Evolutionary conservation across 2,888 invertebrate species (phyloP), one percentile per base, ranked within the genome.

Genomic region (Laspeyria flexula): DNA sequence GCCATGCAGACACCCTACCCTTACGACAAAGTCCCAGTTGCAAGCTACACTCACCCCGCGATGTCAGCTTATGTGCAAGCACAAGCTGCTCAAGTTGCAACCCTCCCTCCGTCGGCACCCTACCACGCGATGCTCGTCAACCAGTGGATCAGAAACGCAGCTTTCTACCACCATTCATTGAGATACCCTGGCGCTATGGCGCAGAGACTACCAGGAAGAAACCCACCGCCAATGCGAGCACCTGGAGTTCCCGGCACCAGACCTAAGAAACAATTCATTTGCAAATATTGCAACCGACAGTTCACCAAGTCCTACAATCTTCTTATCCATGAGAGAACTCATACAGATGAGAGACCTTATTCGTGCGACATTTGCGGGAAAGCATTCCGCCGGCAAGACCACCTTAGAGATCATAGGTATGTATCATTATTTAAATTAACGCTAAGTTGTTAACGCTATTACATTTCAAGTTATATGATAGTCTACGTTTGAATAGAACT

Each of bases 241-340:
- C 93, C 93, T 0, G 92, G 93, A 40, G 90, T 88, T 2, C 93
- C 93, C 40, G 94, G 94, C 69, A 93, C 90, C 25, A 92, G 96
- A 60, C 96, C 96, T 38, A 96, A 96, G 84, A 96, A 96, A 71
- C 96, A 99, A 90, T 99, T 98, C 91, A 99, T 99, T 79, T 99
- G 99, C 94, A 97, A 98, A 90, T 99, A 96, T 90, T 99, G 99
- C 93, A 96, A 97, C 82, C 95, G 99, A 29, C 98, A 99, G 82
- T 99, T 99, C 91, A 99, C 99, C 63, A 99, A 99, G 88, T 98
- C 98, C 40, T 99, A 99, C 94, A 99, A 99, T 87, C 94, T 99
- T 72, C 94, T 99, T 75, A 99, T 99, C 71, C 99, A 99, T 86
- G 99, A 99, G 85, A 94, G 98, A 76, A 99, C 99, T 1, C 99